These are phyloP conservation scores for Acropternis orthonyx DNA, from an alignment of 2,797 vertebrate species.

Conservation along the genomic window DNA sequence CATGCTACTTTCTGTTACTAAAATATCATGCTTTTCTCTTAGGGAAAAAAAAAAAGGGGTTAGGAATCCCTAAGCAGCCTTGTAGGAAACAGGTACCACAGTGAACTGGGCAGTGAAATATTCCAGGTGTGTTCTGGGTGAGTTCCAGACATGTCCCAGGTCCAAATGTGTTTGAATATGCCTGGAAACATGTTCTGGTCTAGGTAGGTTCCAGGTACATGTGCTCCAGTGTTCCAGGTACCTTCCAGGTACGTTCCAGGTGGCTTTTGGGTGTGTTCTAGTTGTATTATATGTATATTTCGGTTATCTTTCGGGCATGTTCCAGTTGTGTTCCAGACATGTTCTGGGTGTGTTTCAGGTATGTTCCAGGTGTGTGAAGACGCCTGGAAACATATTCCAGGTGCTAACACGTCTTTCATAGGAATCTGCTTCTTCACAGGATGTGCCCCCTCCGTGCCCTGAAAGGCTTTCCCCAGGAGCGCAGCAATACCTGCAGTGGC, in stretches of 20 bases:
- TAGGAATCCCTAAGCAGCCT: neutral
- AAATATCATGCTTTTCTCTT: neutral
- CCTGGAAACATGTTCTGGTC: neutral
- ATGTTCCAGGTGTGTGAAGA: neutral
- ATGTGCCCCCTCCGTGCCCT: neutral
- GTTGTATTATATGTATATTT: neutral
- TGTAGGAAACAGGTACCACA: neutral
- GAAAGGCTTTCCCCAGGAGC: fast-evolving
- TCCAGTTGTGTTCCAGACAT: neutral
- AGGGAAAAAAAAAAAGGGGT: neutral
- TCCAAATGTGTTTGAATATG: neutral
- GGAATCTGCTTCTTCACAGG: neutral
- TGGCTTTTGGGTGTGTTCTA: neutral
- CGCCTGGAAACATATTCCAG: neutral
- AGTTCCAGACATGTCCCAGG: neutral
- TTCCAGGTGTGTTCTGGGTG: neutral
- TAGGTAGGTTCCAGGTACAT: neutral
- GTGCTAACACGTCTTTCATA: neutral
- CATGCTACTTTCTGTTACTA: neutral
- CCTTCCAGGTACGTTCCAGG: neutral
- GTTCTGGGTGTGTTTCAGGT: neutral
- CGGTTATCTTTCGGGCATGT: neutral
- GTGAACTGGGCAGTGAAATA: neutral
- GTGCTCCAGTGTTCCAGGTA: neutral
- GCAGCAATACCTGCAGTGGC: neutral